phyloP scores from a whole-genome alignment of 1,140 invertebrate genomes.

The Anoplophora glabripennis region DNA sequence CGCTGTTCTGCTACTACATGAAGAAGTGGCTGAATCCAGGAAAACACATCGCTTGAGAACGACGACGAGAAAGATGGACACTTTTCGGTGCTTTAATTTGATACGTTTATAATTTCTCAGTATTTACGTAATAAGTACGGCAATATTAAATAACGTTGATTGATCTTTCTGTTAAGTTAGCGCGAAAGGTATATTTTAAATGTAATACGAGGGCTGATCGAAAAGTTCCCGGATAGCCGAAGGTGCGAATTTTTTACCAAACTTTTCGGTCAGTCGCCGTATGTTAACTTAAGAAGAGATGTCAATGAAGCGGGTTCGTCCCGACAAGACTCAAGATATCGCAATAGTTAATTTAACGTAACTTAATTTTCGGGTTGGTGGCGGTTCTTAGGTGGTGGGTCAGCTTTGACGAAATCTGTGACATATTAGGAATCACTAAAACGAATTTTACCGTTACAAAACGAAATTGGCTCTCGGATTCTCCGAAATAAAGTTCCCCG shows the following conservation, averaged over 20 bases:
- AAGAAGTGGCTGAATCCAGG: constrained; percentile 82
- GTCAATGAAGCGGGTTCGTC: constrained; percentile 21
- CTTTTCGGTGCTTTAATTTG: constrained; percentile 4
- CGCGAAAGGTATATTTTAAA: background rate
- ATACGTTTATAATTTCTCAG: background rate
- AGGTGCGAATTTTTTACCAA: constrained; percentile 11
- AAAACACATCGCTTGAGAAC: constrained; percentile 70
- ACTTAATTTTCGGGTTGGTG: constrained; percentile 30
- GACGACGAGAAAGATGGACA: background rate
- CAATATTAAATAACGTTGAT: background rate
- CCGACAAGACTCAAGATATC: constrained; percentile 16
- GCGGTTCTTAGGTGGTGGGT: constrained; percentile 29
- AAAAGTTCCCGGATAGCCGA: background rate
- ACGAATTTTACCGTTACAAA: constrained; percentile 36
- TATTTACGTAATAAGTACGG: constrained; percentile 10
- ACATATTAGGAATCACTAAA: constrained; percentile 11
- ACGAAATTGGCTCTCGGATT: constrained; percentile 4
- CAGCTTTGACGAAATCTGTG: constrained; percentile 18
- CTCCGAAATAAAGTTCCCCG: constrained; percentile 2
- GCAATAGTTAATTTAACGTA: constrained; percentile 23
- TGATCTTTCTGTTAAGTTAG: constrained; percentile 36
- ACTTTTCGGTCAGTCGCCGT: constrained; percentile 17
- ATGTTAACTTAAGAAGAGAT: constrained; percentile 22
- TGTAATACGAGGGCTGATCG: constrained; percentile 5
- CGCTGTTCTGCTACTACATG: constrained; percentile 87